Evolutionary conservation across 2,797 vertebrate species (phyloP), one percentile per base, ranked within the genome.

Genomic region (Setipinna tenuifilis): DNA sequence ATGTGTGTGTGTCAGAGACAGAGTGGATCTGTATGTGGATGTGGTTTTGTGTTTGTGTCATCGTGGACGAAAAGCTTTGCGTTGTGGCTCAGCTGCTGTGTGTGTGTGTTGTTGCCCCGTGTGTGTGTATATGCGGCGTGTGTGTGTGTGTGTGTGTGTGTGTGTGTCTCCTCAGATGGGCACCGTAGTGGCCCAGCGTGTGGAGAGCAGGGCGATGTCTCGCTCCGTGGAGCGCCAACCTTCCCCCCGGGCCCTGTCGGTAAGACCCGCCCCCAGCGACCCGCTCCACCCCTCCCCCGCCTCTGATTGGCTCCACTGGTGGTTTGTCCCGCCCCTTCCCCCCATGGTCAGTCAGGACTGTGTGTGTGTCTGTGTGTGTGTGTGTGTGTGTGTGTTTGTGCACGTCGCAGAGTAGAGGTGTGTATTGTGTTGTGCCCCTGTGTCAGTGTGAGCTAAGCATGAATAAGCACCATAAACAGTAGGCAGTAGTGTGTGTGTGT

Each of bases 171-270:
- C 91, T 93, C 94, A 96, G 96, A 96, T 96, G 93, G 96, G 94
- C 96, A 96, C 95, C 95, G 95, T 94, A 95, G 93, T 97, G 94
- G 95, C 95, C 93, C 95, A 96, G 95, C 96, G 95, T 96, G 95
- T 95, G 94, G 96, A 97, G 93, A 95, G 92, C 93, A 95, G 96
- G 89, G 93, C 96, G 93, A 96, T 96, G 94, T 95, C 96, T 93
- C 96, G 95, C 80, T 92, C 95, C 88, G 91, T 87, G 86, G 95
- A 97, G 91, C 96, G 95, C 92, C 95, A 96, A 91, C 93, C 88
- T 93, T 95, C 95, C 85, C 92, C 95, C 93, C 95, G 96, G 95
- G 93, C 94, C 90, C 91, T 93, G 90, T 95, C 96, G 96, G 96
- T 96, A 97, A 97, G 96, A 96, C 89, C 85, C 92, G 91, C 85